A percentile compares a stretch with the other conserved stretches of the same genome.
phyloP scores from a whole-genome alignment of 2,797 vertebrate genomes.

The Darevskia nairensis region DNA sequence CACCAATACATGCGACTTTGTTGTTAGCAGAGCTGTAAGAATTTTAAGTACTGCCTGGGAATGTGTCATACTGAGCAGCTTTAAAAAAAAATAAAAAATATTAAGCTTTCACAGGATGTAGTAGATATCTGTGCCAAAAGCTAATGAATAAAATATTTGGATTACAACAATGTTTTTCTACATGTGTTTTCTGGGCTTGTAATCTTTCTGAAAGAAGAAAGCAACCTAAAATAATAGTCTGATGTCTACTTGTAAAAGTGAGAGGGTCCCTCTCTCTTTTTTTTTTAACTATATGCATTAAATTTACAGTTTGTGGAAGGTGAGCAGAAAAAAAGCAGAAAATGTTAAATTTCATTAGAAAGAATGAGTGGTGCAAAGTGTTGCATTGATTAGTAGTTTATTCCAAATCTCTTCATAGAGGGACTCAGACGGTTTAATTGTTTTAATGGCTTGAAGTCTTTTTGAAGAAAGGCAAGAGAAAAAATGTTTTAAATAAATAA shows the following conservation, averaged over 20 bases:
- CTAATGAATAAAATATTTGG: constrained; percentile 62
- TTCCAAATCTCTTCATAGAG: neutral
- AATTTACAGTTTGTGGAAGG: constrained; percentile 39
- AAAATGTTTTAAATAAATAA: neutral
- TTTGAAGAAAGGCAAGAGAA: neutral
- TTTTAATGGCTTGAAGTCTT: neutral
- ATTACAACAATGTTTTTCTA: constrained; percentile 51
- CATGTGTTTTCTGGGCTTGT: constrained; percentile 71
- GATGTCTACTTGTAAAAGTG: constrained; percentile 60
- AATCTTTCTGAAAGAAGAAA: constrained; percentile 75
- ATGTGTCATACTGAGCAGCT: constrained; percentile 71
- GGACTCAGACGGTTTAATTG: neutral
- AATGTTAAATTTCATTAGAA: neutral
- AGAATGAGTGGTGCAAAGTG: neutral
- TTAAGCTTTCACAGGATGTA: constrained; percentile 61
- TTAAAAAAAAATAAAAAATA: constrained; percentile 40
- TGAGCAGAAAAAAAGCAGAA: neutral
- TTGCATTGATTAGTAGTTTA: neutral
- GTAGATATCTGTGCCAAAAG: constrained; percentile 54
- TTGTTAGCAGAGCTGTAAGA: constrained; percentile 72
- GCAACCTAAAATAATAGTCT: constrained; percentile 63
- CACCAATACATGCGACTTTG: constrained; percentile 67
- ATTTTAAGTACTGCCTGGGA: constrained; percentile 72
- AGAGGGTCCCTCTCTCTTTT: neutral
- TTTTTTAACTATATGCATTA: neutral